Evolutionary conservation across 2,797 vertebrate species (phyloP), one percentile per base, ranked within the genome.

Genomic region (Pangasius krempfi): DNA sequence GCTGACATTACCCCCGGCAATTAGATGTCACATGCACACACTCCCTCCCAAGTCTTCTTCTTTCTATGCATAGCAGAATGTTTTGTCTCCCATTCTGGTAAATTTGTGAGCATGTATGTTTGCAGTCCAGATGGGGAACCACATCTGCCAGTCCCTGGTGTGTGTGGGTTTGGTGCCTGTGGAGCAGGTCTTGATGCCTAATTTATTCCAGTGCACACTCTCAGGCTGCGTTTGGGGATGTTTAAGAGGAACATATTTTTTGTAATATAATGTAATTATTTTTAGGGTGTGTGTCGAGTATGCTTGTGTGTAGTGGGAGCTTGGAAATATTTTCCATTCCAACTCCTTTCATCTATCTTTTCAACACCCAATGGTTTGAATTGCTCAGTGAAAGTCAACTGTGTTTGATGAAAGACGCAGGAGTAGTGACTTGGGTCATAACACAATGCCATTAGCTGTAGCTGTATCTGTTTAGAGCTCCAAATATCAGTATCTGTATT

Each of bases 91-190:
- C 40, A 79, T 89, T 84, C 73, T 72, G 44, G 18, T 87, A 58
- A 85, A 76, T 82, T 84, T 89, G 62, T 90, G 87, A 87, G 85
- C n/a, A 75, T 73, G 47, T 86, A 40, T 89, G 62, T 86, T 73
- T 75, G 70, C 90, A 81, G 66, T 60, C 73, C 90, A 89, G 87
- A 89, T 88, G 87, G 87, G 81, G 16, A 91, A 56, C 54, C 85
- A 89, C 87, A 91, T 87, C 81, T 91, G 89, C 72, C 52, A 47
- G 85, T 88, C 76, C 87, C 87, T 62, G 25, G 88, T 87, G 54
- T 81, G 10, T 56, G 78, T 82, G 50, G 33, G 0, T 81, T 81
- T 88, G 78, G 88, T 88, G 66, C 66, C 79, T 75, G 84, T 68
- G 64, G 58, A 89, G 50, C 75, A 86, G 72, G 66, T 89, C 82